Conservation (phyloP, 2,888 invertebrate genomes). For the Cecidostiba fungosa region DNA sequence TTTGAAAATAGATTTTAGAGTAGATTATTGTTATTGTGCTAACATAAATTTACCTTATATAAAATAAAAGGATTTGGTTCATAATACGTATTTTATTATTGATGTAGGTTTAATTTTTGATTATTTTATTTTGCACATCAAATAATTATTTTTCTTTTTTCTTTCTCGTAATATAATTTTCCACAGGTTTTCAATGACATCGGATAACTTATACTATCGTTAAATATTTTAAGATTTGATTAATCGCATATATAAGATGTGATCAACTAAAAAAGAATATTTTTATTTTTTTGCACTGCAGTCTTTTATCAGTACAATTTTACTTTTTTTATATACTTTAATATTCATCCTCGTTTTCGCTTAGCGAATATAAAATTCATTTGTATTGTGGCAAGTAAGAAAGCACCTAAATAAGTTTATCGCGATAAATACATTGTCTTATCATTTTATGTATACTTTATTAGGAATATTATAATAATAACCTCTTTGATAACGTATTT, state of each 20-base stretch:
- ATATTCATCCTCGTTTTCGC: neutral
- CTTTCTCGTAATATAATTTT: neutral
- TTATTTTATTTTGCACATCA: neutral
- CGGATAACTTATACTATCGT: neutral
- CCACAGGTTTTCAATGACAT: neutral
- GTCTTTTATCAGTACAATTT: conserved; percentile 13
- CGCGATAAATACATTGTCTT: neutral
- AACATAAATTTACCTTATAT: conserved; percentile 8
- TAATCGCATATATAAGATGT: neutral
- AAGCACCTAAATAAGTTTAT: conserved; percentile 27
- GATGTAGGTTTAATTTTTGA: neutral
- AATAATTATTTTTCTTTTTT: neutral
- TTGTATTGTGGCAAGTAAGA: neutral
- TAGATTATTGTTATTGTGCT: neutral
- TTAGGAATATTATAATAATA: neutral
- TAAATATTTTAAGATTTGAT: neutral
- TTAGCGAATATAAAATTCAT: conserved; percentile 1
- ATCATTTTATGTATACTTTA: neutral
- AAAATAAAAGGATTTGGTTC: conserved; percentile 18
- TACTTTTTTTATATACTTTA: neutral
- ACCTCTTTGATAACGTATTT: neutral
- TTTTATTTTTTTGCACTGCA: conserved; percentile 14
- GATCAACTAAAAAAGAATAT: neutral
- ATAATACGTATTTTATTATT: neutral
- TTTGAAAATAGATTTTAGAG: conserved; percentile 25